These are phyloP conservation scores for Drosophila sp. DNA, from an alignment of 1,140 invertebrate species.

Conservation along the genomic window DNA sequence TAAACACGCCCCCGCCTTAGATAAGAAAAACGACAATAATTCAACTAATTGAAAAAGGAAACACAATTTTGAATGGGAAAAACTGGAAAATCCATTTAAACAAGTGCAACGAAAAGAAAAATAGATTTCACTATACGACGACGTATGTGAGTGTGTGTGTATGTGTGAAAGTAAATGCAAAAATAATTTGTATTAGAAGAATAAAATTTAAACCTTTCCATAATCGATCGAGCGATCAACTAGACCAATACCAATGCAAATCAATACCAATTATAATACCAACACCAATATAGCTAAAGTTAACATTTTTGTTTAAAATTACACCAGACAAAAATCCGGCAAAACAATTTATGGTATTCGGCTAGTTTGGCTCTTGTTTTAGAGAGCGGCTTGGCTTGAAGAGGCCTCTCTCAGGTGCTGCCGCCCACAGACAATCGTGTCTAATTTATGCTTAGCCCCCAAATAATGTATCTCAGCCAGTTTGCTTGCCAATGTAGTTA, in stretches of 20 bases:
- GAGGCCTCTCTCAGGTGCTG: conserved; percentile 2
- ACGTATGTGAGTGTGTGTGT: background rate
- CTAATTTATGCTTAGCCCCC: conserved; percentile 20
- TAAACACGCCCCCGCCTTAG: conserved; percentile 24
- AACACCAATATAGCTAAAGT: background rate
- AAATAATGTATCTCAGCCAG: conserved; percentile 44
- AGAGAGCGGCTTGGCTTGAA: conserved; percentile 1
- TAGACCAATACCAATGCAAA: too few relatives aligned
- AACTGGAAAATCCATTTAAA: conserved; percentile 32
- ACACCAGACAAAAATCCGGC: background rate
- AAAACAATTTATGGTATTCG: conserved; percentile 4
- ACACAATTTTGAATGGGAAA: conserved; percentile 11
- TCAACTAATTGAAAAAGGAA: conserved; percentile 2
- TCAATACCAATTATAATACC: background rate
- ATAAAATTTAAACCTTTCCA: background rate
- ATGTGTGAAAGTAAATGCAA: background rate
- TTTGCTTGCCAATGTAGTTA: conserved; percentile 33
- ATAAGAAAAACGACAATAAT: conserved; percentile 18
- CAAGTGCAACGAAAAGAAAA: conserved; percentile 30
- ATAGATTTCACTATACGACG: conserved; percentile 17
- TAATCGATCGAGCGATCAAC: background rate
- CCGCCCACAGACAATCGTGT: conserved; percentile 13
- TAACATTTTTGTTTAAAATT: conserved; percentile 1
- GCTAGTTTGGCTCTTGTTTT: background rate
- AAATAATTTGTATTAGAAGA: background rate